These are phyloP conservation scores for Melipona bicolor DNA, from an alignment of 2,888 invertebrate species.

Conservation along the genomic window DNA sequence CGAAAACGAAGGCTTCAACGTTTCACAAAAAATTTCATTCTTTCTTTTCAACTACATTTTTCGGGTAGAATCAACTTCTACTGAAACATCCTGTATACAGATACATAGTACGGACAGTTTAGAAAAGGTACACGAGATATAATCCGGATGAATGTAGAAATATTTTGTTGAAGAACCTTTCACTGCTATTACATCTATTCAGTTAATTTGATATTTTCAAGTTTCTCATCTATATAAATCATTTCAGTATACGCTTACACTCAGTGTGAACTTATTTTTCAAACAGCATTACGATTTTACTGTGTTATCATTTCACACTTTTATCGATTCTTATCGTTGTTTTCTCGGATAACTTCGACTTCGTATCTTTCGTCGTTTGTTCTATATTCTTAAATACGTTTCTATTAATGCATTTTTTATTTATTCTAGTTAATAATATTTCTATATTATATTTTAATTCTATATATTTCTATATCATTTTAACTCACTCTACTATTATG, in stretches of 20 bases:
- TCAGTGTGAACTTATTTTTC: background rate
- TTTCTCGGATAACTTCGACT: background rate
- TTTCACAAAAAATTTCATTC: too few relatives aligned
- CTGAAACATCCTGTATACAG: background rate
- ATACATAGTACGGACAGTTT: constrained; percentile 19
- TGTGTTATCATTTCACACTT: background rate
- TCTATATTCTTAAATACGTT: background rate
- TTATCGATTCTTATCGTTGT: background rate
- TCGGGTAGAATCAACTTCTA: too few relatives aligned
- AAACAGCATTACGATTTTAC: background rate
- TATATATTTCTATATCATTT: too few relatives aligned
- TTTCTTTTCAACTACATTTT: too few relatives aligned
- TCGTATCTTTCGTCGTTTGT: background rate
- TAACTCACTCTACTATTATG: too few relatives aligned
- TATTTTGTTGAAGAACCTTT: constrained; percentile 46
- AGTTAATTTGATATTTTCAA: background rate
- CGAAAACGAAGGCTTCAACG: too few relatives aligned
- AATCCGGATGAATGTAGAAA: constrained; percentile 43
- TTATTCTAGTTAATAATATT: too few relatives aligned
- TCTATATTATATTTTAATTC: too few relatives aligned
- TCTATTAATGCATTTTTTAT: background rate
- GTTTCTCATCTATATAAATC: background rate
- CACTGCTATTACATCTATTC: constrained; percentile 26
- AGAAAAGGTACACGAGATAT: constrained; percentile 47
- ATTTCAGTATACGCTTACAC: background rate